Evolutionary conservation across 2,797 vertebrate species (phyloP).

Genomic region (Geotrypetes seraphini): DNA sequence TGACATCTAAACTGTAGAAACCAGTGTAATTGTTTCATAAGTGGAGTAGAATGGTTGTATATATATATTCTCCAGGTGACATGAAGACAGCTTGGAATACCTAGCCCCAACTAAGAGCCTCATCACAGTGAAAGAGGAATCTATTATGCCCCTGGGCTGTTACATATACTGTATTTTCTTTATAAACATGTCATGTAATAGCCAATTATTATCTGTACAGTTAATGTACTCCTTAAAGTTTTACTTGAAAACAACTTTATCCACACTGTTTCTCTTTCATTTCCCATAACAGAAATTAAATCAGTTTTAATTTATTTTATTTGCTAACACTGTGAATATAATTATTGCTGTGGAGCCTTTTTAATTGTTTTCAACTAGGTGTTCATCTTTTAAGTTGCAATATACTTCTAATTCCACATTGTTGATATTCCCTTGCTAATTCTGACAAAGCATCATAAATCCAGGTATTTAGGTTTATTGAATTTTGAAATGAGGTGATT

Average conservation of each 20-base stretch:
- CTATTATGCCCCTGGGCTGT: no score
- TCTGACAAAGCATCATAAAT: slow-evolving; percentile 68
- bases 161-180: no score
- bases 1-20: no score
- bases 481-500: slow-evolving; percentile 73
- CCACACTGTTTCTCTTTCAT: slow-evolving; percentile 52
- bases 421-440: slow-evolving; percentile 57
- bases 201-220: no score
- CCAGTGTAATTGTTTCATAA: no score
- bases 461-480: slow-evolving; percentile 73
- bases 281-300: slow-evolving; percentile 69
- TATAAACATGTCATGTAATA: no score
- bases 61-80: no score
- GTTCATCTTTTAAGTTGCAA: slow-evolving; percentile 60
- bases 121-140: no score
- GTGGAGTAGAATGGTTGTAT: no score
- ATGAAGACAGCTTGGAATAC: no score
- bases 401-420: slow-evolving; percentile 51
- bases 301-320: slow-evolving; percentile 76
- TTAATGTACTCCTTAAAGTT: slow-evolving; percentile 50
- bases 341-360: slow-evolving; percentile 63
- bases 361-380: slow-evolving; percentile 70
- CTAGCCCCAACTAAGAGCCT: no score
- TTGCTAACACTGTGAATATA: slow-evolving; percentile 66
- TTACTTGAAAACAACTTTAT: slow-evolving; percentile 49